These are phyloP conservation scores for Cheilosia soror DNA, from an alignment of 2,888 invertebrate genomes.

Conservation along the genomic window DNA sequence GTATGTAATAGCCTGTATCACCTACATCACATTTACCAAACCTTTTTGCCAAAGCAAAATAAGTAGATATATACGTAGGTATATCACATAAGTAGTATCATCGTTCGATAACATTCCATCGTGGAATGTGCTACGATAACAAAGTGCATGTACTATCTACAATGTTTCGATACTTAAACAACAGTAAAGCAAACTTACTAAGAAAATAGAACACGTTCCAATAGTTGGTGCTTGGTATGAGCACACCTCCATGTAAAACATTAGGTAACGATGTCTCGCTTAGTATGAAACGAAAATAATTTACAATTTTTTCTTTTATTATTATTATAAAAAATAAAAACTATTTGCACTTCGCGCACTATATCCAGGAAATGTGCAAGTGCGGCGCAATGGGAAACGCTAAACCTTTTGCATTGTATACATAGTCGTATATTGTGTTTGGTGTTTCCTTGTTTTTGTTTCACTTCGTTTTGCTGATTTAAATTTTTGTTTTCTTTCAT, in stretches of 20 bases:
- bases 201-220: conserved; percentile 30
- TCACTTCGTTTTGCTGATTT: conserved; percentile 53
- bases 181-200: neutral
- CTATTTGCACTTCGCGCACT: conserved; percentile 51
- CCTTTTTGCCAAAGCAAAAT: neutral
- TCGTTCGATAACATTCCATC: conserved; percentile 47
- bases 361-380: conserved; percentile 65
- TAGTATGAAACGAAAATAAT: conserved; percentile 4
- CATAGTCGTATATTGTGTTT: neutral
- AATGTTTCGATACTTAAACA: conserved; percentile 6
- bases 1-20: too few species aligned
- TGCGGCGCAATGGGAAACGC: conserved; percentile 59
- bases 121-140: conserved; percentile 60
- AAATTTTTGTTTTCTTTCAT: conserved; percentile 6
- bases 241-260: conserved; percentile 36
- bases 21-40: too few species aligned
- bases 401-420: conserved; percentile 55
- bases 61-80: too few species aligned
- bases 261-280: conserved; percentile 3
- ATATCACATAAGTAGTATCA: neutral
- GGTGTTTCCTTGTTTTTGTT: conserved; percentile 67
- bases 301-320: conserved; percentile 8
- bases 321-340: conserved; percentile 7
- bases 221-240: neutral
- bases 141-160: conserved; percentile 36